phyloP scores from a whole-genome alignment of 2,888 invertebrate species.

The Allophyes oxyacanthae region DNA sequence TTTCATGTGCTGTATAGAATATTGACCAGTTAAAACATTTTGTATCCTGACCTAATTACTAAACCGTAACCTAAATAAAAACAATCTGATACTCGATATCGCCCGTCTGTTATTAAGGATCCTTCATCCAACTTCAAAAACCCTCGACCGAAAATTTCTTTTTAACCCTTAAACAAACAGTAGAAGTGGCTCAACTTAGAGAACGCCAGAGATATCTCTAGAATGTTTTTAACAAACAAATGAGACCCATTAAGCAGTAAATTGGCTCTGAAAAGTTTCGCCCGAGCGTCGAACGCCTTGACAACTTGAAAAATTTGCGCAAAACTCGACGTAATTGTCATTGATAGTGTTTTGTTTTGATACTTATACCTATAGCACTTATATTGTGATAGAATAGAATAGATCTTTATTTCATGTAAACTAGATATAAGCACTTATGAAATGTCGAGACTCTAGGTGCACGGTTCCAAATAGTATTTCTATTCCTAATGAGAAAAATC shows the following conservation, averaged over 20 bases:
- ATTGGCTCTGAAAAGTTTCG: slow-evolving; percentile 77
- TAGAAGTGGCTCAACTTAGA: slow-evolving; percentile 31
- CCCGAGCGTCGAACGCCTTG: slow-evolving; percentile 53
- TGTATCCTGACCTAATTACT: neutral
- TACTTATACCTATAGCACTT: neutral
- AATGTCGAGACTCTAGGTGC: too few relatives aligned
- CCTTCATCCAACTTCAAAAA: slow-evolving; percentile 12
- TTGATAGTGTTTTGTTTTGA: slow-evolving; percentile 54
- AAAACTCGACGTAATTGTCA: slow-evolving; percentile 57
- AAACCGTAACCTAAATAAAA: slow-evolving; percentile 1
- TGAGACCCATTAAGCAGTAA: slow-evolving; percentile 78
- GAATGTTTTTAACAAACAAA: slow-evolving; percentile 77
- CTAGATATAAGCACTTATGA: too few relatives aligned
- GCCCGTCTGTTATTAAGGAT: slow-evolving; percentile 2
- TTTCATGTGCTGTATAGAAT: too few relatives aligned
- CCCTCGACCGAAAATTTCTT: slow-evolving; percentile 21
- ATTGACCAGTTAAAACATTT: too few relatives aligned
- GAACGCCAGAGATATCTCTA: slow-evolving; percentile 50
- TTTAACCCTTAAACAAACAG: slow-evolving; percentile 28
- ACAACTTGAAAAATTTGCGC: slow-evolving; percentile 75
- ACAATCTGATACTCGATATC: slow-evolving; percentile 18
- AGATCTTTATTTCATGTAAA: neutral
- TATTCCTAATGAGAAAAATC: too few relatives aligned
- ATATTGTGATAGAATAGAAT: neutral
- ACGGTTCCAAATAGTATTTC: too few relatives aligned